Conservation (phyloP, 2,888 invertebrate species). For the Lordiphosa andalusiaca region DNA sequence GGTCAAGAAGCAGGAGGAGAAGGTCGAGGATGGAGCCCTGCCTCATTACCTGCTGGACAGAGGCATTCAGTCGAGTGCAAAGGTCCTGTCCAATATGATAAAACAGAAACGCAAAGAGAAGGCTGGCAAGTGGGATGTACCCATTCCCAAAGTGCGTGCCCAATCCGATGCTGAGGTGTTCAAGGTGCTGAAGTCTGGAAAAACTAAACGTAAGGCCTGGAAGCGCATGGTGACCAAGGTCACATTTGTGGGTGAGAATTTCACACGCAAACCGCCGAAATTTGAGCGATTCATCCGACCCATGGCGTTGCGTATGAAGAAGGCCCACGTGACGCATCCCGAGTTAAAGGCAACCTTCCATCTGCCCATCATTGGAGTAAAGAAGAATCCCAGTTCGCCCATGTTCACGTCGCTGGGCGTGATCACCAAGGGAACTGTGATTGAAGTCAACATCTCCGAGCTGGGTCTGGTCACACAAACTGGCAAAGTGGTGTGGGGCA, state of each 20-base stretch:
- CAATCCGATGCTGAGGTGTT: constrained; percentile 98
- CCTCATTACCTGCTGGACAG: constrained; percentile 98
- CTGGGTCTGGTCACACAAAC: constrained; percentile 98
- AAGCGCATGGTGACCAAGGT: constrained; percentile 99
- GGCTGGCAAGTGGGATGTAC: constrained; percentile 99
- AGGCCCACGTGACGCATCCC: constrained; percentile 99
- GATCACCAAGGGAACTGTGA: constrained; percentile 98
- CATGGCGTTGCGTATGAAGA: constrained; percentile 97
- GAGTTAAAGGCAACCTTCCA: constrained; percentile 99
- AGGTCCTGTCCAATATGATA: constrained; percentile 98
- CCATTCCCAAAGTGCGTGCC: constrained; percentile 98
- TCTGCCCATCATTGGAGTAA: constrained; percentile 98
- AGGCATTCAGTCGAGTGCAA: constrained; percentile 95
- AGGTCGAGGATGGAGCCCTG: constrained; percentile 93
- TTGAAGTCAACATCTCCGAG: constrained; percentile 99
- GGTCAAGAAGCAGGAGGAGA: constrained; percentile 91
- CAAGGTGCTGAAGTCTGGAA: constrained; percentile 94
- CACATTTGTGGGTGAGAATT: constrained; percentile 98
- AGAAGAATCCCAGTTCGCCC: constrained; percentile 98
- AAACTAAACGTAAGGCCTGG: constrained; percentile 97
- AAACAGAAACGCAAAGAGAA: constrained; percentile 99
- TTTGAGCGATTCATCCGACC: constrained; percentile 99
- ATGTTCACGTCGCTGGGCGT: constrained; percentile 99
- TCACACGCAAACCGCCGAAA: constrained; percentile 99
- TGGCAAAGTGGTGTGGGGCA: constrained; percentile 99